Percentiles rank a stretch among this genome's conserved stretches.
phyloP scores from a whole-genome alignment of 2,797 vertebrate genomes.

The Remorina albescens region DNA sequence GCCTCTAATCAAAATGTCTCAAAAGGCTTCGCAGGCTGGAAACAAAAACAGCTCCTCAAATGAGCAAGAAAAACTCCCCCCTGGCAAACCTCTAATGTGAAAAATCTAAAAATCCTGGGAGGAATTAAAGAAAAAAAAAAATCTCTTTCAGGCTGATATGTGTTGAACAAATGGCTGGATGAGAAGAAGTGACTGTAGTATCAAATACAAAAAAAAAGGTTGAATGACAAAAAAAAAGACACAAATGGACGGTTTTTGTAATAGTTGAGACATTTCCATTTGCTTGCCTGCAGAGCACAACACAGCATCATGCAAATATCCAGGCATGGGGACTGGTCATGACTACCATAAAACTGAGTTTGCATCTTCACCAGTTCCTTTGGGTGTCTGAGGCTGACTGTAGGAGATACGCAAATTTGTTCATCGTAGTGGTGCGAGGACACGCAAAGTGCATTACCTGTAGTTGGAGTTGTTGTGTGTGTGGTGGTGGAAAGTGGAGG shows the following conservation, averaged over 20 bases:
- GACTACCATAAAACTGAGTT: not conserved
- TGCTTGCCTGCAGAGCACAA: not conserved
- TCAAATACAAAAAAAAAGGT: not conserved
- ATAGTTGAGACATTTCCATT: not conserved
- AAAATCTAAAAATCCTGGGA: constrained; percentile 8
- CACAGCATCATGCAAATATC: not conserved
- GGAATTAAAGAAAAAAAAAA: constrained; percentile 30
- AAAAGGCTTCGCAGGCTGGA: constrained; percentile 28
- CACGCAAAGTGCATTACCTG: constrained; percentile 4
- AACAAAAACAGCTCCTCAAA: constrained; percentile 38
- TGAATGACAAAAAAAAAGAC: not conserved
- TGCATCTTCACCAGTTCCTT: not conserved
- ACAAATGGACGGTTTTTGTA: not conserved
- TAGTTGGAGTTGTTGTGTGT: constrained; percentile 8
- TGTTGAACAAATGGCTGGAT: constrained; percentile 19
- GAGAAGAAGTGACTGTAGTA: constrained; percentile 4
- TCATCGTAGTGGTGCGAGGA: constrained; percentile 12
- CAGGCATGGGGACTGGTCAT: constrained; percentile 2
- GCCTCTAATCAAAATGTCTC: constrained; percentile 43
- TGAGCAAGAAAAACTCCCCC: constrained; percentile 9
- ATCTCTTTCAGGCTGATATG: constrained; percentile 16
- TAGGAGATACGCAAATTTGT: constrained; percentile 12
- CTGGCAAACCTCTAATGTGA: not conserved
- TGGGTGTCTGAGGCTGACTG: not conserved
- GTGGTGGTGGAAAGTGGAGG: constrained; percentile 31